phyloP scores from a whole-genome alignment of 2,888 invertebrate species.

The Meiosimyza decipiens region DNA sequence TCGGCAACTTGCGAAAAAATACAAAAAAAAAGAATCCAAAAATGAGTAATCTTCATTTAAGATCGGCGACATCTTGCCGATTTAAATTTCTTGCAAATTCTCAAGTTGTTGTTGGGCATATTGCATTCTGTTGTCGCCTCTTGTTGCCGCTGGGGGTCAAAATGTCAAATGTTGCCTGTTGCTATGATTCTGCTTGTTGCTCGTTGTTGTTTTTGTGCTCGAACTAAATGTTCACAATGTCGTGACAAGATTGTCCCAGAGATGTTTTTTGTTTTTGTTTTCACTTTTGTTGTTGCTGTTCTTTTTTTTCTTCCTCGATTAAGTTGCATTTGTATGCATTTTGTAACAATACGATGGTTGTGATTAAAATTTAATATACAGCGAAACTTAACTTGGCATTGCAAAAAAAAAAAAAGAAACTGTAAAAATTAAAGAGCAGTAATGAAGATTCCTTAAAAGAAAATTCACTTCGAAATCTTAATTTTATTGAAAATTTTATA shows the following conservation, averaged over 20 bases:
- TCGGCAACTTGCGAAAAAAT: too few relatives aligned
- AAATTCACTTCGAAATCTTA: neutral
- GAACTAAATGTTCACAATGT: constrained; percentile 52
- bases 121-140: constrained; percentile 1
- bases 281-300: constrained; percentile 13
- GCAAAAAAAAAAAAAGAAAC: neutral
- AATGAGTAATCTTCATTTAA: constrained; percentile 11
- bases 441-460: neutral
- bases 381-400: neutral
- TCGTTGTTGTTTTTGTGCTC: neutral
- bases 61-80: constrained; percentile 5
- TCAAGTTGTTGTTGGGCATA: neutral
- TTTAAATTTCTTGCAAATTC: too few relatives aligned
- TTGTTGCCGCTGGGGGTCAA: constrained; percentile 43
- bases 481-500: neutral
- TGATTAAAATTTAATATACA: constrained; percentile 14
- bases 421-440: neutral
- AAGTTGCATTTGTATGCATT: constrained; percentile 15
- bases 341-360: neutral
- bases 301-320: constrained; percentile 4
- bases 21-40: neutral
- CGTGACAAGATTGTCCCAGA: constrained; percentile 65
- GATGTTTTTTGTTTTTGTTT: constrained; percentile 47
- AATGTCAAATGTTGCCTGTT: constrained; percentile 45
- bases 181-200: constrained; percentile 8